These are phyloP conservation scores for Pontoporia blainvillei DNA, from an alignment of 2,113 vertebrate genomes.

Conservation along the genomic window DNA sequence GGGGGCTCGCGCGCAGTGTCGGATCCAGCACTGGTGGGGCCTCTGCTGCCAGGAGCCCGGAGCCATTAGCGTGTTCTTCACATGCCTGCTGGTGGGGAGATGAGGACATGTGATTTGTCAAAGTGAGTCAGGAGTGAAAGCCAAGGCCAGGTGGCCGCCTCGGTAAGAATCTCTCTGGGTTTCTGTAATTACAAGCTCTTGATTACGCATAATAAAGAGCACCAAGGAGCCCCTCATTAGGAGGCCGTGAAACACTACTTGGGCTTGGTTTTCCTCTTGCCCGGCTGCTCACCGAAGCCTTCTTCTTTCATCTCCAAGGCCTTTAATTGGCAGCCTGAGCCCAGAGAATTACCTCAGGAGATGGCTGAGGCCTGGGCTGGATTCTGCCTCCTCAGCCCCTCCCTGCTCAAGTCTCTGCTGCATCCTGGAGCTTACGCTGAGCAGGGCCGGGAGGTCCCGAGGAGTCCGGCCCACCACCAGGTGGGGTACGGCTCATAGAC, in stretches of 20 bases:
- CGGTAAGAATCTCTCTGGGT: neutral
- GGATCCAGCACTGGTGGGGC: neutral
- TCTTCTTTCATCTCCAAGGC: constrained; percentile 45
- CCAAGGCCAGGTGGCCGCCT: neutral
- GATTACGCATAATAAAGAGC: neutral
- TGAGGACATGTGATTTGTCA: neutral
- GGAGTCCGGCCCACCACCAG: neutral
- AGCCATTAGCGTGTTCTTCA: neutral
- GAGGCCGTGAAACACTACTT: neutral
- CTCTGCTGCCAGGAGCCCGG: neutral
- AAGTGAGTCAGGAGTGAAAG: neutral
- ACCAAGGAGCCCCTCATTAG: neutral
- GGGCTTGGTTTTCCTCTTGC: constrained; percentile 52
- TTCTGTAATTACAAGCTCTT: constrained; percentile 39
- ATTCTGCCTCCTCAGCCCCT: neutral
- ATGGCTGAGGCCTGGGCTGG: neutral
- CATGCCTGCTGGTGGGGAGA: neutral
- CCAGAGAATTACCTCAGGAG: neutral
- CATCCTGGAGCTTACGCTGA: neutral
- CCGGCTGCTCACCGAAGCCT: neutral
- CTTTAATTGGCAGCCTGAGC: constrained; percentile 60
- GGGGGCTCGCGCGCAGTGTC: too few relatives aligned
- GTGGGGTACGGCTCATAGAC: neutral
- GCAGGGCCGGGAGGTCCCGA: neutral
- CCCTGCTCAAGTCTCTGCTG: neutral